phyloP scores from a whole-genome alignment of 2,797 vertebrate species.

The Pitangus sulphuratus region DNA sequence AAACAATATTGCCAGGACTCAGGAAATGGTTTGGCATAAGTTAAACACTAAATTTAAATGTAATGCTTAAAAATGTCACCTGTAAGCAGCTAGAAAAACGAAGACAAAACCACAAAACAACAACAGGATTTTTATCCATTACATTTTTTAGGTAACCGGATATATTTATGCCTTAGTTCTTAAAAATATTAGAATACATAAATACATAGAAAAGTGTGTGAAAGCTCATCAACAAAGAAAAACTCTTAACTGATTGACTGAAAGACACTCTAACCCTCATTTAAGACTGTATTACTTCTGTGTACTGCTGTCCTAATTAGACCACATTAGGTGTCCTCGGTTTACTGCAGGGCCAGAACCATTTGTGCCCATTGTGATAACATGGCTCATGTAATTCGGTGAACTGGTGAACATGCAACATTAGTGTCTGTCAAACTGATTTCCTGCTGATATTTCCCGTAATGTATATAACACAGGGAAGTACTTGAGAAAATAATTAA shows the following conservation, averaged over 20 bases:
- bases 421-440: slow-evolving; percentile 35
- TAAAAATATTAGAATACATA: not conserved
- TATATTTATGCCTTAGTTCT: not conserved
- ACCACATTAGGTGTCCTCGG: slow-evolving; percentile 5
- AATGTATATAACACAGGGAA: not conserved
- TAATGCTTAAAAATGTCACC: not conserved
- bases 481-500: slow-evolving; percentile 41
- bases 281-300: slow-evolving; percentile 38
- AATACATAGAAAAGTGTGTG: not conserved
- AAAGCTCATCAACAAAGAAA: not conserved
- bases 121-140: not conserved
- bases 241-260: not conserved
- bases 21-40: not conserved
- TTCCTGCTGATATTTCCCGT: slow-evolving; percentile 1
- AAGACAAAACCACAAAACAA: not conserved
- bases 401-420: slow-evolving; percentile 18
- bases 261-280: slow-evolving; percentile 17
- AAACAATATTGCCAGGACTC: not conserved
- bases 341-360: not conserved
- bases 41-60: not conserved
- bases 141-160: not conserved
- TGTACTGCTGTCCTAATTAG: slow-evolving; percentile 37
- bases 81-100: not conserved
- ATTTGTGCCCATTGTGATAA: not conserved
- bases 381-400: slow-evolving; percentile 4